A percentile compares a stretch with the other conserved stretches of the same genome.
phyloP scores from a whole-genome alignment of 2,113 vertebrate species.

The Tapirus terrestris region DNA sequence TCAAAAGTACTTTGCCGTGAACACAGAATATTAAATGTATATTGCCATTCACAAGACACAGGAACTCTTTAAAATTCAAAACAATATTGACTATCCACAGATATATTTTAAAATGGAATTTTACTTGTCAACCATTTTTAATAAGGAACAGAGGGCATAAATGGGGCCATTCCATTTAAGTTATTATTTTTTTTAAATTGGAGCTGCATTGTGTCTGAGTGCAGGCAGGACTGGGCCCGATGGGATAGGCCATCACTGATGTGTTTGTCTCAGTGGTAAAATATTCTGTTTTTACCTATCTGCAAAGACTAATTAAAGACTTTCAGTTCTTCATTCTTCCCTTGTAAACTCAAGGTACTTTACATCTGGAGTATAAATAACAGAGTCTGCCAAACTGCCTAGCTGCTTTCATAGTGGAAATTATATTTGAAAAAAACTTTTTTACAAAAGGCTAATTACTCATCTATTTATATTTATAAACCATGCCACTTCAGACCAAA shows the following conservation, averaged over 20 bases:
- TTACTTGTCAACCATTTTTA: slow-evolving; percentile 74
- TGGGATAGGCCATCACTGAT: slow-evolving; percentile 34
- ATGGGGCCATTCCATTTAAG: slow-evolving; percentile 52
- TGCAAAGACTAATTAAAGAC: slow-evolving; percentile 73
- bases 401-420: slow-evolving; percentile 47
- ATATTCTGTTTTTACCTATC: slow-evolving; percentile 59
- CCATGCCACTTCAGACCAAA: slow-evolving; percentile 1
- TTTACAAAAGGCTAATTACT: background rate
- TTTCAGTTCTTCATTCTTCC: slow-evolving; percentile 61
- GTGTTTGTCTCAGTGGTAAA: slow-evolving; percentile 69
- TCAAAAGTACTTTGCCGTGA: slow-evolving; percentile 44
- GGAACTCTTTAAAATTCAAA: slow-evolving; percentile 72
- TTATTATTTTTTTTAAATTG: slow-evolving; percentile 23
- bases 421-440: background rate
- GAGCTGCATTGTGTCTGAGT: background rate
- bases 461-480: slow-evolving; percentile 33
- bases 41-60: slow-evolving; percentile 63
- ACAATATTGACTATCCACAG: background rate
- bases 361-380: slow-evolving; percentile 57
- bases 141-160: slow-evolving; percentile 61
- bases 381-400: slow-evolving; percentile 51
- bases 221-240: background rate
- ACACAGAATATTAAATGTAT: slow-evolving; percentile 61
- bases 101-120: slow-evolving; percentile 58
- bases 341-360: slow-evolving; percentile 46